Percentiles rank a stretch among this genome's conserved stretches.
Evolutionary conservation across 2,797 vertebrate genomes (phyloP).

Genomic region (Apogon talboti): DNA sequence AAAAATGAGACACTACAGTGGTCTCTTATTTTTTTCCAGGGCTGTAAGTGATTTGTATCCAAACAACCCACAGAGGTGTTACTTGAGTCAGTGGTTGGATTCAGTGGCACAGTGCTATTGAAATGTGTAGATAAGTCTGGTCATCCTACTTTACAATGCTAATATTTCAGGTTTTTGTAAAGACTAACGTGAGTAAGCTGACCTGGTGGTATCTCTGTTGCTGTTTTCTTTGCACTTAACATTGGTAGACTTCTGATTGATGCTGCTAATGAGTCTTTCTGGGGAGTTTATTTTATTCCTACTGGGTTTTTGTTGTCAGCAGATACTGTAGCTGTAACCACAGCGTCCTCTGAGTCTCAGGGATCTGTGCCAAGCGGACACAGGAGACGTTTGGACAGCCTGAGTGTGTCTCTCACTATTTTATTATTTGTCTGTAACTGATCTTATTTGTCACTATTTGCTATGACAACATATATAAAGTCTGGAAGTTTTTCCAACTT

Average conservation of each 20-base stretch:
- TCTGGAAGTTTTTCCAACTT: background rate
- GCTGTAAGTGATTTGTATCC: too few species aligned
- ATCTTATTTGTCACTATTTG: background rate
- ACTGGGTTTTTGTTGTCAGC: slow-evolving; percentile 36
- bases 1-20: too few species aligned
- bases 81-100: too few species aligned
- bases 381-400: too few species aligned
- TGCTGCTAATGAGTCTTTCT: slow-evolving; percentile 31
- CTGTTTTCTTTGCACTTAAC: slow-evolving; percentile 29
- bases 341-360: slow-evolving; percentile 28
- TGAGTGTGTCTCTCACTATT: too few species aligned
- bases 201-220: background rate
- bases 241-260: background rate
- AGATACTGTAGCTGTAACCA: slow-evolving; percentile 40
- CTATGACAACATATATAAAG: background rate
- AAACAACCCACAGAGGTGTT: too few species aligned
- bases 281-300: slow-evolving; percentile 23
- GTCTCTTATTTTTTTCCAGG: too few species aligned
- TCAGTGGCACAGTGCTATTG: too few species aligned
- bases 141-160: too few species aligned
- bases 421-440: background rate
- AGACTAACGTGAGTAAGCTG: background rate
- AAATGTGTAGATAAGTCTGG: background rate
- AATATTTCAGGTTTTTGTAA: background rate
- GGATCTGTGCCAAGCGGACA: too few species aligned